Evolutionary conservation across 2,797 vertebrate species (phyloP), one percentile per base, ranked within the genome.

Genomic region (Brotogeris chrysoptera): DNA sequence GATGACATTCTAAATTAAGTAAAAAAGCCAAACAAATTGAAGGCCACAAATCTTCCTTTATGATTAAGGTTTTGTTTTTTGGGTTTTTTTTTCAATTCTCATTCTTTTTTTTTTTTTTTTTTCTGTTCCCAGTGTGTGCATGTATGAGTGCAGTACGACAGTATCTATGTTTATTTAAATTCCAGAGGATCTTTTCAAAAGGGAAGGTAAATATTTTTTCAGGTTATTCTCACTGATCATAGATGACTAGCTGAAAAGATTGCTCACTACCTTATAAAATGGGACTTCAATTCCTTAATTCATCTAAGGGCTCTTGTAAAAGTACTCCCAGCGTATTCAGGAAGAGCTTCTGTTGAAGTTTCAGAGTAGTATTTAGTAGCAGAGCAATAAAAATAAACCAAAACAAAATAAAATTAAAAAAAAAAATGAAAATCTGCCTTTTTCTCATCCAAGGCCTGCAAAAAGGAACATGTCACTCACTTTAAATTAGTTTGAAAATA

Each of bases 321-420:
- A 74, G 24, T 49, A 85, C 63, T 70, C 13, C 11, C 17, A 93
- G 46, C 3, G 11, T 47, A 55, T 77, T 74, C 8, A 11, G 70
- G 76, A 93, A 68, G 20, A 66, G 27, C 7, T 86, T 89, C 73
- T 90, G 9, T 41, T 86, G 34, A 71, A 11, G 15, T 68, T 90
- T 79, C 53, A 81, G 32, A 78, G 49, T 23, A 86, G 8, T 27
- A 69, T 68, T 74, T 32, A 66, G 38, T 44, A 77, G 24, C 44
- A 86, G 10, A 84, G 34, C 5, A 57, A 65, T 10, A 19, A 19
- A 19, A 65, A 80, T 39, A 53, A 61, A 41, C 16, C 10, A 36
- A 59, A 36, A 16, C 20, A 39, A 49, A 53, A 46, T 23, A 50
- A 52, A 41, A n/a, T 20, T 36, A 8, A n/a, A 55, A 20, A 20